Percentiles rank a stretch among this genome's conserved stretches.
phyloP scores from a whole-genome alignment of 1,140 invertebrate genomes.

The Dolichoris vasculosae region DNA sequence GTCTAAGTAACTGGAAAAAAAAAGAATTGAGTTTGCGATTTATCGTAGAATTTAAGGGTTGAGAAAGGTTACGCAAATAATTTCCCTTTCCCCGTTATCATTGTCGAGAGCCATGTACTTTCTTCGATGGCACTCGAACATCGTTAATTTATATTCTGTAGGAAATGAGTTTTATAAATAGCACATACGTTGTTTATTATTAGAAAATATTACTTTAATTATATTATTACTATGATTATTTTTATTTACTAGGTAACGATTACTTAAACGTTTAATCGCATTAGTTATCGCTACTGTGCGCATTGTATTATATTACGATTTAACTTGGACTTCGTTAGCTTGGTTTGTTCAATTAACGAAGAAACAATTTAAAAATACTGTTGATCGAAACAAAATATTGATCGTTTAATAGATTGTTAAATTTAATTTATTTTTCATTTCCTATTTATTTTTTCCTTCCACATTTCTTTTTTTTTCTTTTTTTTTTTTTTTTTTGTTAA shows the following conservation, averaged over 20 bases:
- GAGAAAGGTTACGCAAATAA: slow-evolving; percentile 41
- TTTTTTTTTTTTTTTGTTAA: too few species aligned
- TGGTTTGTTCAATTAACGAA: slow-evolving; percentile 64
- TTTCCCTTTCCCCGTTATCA: slow-evolving; percentile 38
- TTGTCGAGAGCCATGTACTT: slow-evolving; percentile 30
- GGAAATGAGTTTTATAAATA: slow-evolving; percentile 60
- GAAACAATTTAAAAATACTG: slow-evolving; percentile 55
- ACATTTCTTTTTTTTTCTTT: too few species aligned
- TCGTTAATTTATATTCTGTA: slow-evolving; percentile 53
- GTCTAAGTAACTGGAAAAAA: background rate
- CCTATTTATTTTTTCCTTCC: slow-evolving; percentile 2
- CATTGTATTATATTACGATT: slow-evolving; percentile 62
- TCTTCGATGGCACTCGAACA: slow-evolving; percentile 19
- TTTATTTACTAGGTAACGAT: slow-evolving; percentile 53
- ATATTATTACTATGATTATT: slow-evolving; percentile 54
- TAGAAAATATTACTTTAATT: slow-evolving; percentile 55
- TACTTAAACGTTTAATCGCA: slow-evolving; percentile 56
- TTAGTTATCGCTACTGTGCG: slow-evolving; percentile 58
- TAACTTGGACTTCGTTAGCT: slow-evolving; percentile 62
- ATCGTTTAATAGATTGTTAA: slow-evolving; percentile 59
- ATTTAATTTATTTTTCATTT: slow-evolving; percentile 53
- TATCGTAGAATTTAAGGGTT: slow-evolving; percentile 43
- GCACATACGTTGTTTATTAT: slow-evolving; percentile 52
- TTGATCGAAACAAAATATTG: slow-evolving; percentile 60
- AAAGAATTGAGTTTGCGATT: slow-evolving; percentile 40